Conservation (phyloP, 2,888 invertebrate species). For the Lymantria dispar region DNA sequence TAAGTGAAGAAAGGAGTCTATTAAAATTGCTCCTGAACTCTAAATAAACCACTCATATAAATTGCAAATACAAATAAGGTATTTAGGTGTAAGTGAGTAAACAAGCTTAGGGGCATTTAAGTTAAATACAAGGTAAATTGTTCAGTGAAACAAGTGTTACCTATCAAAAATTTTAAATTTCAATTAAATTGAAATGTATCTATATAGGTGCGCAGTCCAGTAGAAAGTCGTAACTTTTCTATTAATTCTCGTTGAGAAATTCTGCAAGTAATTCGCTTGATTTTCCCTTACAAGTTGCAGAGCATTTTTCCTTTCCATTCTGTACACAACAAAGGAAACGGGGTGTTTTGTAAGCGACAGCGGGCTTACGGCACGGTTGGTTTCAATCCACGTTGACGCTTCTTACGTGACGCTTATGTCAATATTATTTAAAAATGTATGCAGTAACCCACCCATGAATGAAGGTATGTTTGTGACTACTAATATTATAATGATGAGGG, state of each 20-base stretch:
- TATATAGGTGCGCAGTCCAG: conserved; percentile 5
- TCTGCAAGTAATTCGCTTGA: conserved; percentile 49
- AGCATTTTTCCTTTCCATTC: conserved; percentile 42
- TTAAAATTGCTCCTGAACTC: too few relatives aligned
- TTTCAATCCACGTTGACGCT: conserved; percentile 50
- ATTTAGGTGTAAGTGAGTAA: background rate
- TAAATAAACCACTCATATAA: too few relatives aligned
- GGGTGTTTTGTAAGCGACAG: conserved; percentile 43
- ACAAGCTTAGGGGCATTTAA: background rate
- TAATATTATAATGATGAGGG: conserved; percentile 26
- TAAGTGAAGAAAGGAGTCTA: too few relatives aligned
- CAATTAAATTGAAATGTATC: background rate
- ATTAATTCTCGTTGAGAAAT: conserved; percentile 43
- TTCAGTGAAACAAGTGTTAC: background rate
- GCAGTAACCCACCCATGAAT: conserved; percentile 11
- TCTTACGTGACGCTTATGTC: conserved; percentile 53
- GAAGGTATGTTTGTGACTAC: conserved; percentile 15
- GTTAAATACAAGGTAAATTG: background rate
- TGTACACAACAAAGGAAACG: conserved; percentile 54
- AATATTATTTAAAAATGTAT: conserved; percentile 42
- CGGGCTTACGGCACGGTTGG: conserved; percentile 30
- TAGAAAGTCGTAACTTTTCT: conserved; percentile 33
- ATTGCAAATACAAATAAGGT: too few relatives aligned
- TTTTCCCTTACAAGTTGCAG: conserved; percentile 49
- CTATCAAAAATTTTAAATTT: conserved; percentile 1